A percentile compares a stretch with the other conserved stretches of the same genome.
phyloP scores from a whole-genome alignment of 2,797 vertebrate genomes.

The Caiman crocodilus region DNA sequence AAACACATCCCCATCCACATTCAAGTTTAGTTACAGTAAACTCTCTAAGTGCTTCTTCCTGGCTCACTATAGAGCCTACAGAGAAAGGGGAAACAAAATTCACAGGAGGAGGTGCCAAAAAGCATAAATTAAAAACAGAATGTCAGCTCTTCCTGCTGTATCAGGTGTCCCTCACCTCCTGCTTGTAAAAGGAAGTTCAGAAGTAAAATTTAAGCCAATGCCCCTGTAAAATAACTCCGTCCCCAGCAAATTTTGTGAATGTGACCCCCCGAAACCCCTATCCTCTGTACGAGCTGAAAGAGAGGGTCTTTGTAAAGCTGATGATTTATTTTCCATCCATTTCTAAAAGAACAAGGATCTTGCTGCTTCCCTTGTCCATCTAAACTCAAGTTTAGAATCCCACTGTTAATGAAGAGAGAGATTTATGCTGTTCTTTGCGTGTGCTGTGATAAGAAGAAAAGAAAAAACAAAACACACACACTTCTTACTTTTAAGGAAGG shows the following conservation, averaged over 20 bases:
- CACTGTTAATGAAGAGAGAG: not conserved
- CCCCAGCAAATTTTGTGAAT: not conserved
- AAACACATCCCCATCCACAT: not conserved
- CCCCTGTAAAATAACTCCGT: not conserved
- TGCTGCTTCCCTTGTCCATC: not conserved
- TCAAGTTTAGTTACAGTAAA: no score
- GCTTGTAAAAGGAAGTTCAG: not conserved
- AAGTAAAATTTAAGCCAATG: not conserved
- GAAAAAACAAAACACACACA: no score
- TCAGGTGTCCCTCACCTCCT: not conserved
- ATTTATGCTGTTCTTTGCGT: not conserved
- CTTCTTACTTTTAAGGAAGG: no score
- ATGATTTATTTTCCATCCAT: not conserved
- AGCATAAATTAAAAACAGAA: not conserved
- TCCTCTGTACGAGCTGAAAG: not conserved
- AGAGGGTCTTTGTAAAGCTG: not conserved
- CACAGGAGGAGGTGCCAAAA: not conserved
- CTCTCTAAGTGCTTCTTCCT: no score
- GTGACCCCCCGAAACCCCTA: not conserved
- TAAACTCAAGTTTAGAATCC: not conserved
- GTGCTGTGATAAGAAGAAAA: not conserved
- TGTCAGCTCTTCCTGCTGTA: not conserved
- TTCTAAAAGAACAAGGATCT: not conserved
- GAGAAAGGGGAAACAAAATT: not conserved
- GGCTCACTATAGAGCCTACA: not conserved